Evolutionary conservation across 2,888 invertebrate species (phyloP), one percentile per base, ranked within the genome.

Genomic region (Cybosia mesomella): DNA sequence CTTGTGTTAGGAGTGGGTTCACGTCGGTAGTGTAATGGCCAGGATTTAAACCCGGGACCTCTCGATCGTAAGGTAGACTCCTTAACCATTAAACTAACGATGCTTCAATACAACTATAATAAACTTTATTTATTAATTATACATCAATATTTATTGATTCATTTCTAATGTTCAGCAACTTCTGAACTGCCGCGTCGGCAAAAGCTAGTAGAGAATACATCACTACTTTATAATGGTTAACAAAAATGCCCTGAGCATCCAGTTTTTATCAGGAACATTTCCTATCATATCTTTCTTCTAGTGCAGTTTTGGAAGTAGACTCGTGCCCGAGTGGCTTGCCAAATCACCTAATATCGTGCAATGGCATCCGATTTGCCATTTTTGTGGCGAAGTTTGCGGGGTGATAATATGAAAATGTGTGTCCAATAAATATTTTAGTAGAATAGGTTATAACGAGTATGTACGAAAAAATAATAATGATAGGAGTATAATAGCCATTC

Each of bases 341-440:
- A 81, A 80, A 80, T 81, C 74, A 73, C 81, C 71, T 74, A 79
- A 75, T 81, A 80, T 79, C 71, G 57, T 54, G 68, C 73, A 69
- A 79, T 73, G 68, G 74, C 71, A 79, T 81, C 79, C 80, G 69
- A 73, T 75, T 57, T 61, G 36, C 61, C 53, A 60, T 73, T 66
- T 80, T 72, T 72, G 67, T 53, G 63, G 49, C 32, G 18, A 57
- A 58, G 63, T 67, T 64, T 34, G 34, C 22, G 21, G 24, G 32
- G 43, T 61, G 18, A 13, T 49, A 13, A 24, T 54, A 43, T 55
- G 34, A 61, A 66, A 55, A 36, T 32, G 54, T 66, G 22, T 55
- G 43, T 24, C 18, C 24, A 60, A 60, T 60, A 60, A 60, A 43
- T 24, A 60, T 55, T 55, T 24, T 2, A 22, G 49, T n/a, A 10